Percentiles rank a stretch among this genome's conserved stretches.
Evolutionary conservation across 2,113 vertebrate species (phyloP).

Genomic region (Phalacrocorax carbo): DNA sequence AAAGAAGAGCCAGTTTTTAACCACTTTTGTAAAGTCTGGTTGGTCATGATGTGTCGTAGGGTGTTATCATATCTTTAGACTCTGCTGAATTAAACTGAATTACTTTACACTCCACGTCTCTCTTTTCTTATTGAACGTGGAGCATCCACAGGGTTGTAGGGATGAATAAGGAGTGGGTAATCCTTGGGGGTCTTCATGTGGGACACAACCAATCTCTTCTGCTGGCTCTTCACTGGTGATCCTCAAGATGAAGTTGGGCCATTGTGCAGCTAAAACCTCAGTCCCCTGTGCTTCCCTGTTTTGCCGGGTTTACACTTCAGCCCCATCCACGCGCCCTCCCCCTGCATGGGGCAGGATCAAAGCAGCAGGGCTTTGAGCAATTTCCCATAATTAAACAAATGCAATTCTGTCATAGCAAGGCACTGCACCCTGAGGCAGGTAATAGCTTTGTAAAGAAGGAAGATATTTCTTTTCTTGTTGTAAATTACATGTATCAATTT

Average conservation of each 20-base stretch:
- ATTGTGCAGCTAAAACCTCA: background rate
- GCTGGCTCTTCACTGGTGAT: background rate
- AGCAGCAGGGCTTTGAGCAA: background rate
- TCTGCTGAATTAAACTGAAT: background rate
- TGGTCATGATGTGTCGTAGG: background rate
- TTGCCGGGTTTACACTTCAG: background rate
- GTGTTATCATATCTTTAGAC: background rate
- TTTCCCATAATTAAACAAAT: background rate
- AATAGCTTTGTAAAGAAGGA: background rate
- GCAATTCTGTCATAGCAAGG: background rate
- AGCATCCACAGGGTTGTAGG: background rate
- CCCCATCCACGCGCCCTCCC: background rate
- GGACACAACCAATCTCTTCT: background rate
- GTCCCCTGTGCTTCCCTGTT: background rate
- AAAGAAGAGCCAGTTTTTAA: background rate
- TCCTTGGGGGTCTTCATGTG: background rate
- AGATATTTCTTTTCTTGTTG: background rate
- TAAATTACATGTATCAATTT: background rate
- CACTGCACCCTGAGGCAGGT: background rate
- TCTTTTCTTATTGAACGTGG: background rate
- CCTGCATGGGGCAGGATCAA: background rate
- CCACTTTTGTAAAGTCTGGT: background rate
- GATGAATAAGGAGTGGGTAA: background rate
- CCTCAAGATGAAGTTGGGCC: background rate
- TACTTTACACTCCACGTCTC: rapidly evolving